Evolutionary conservation across 1,140 invertebrate genomes (phyloP).

Genomic region (Hylaeus anthracinus): DNA sequence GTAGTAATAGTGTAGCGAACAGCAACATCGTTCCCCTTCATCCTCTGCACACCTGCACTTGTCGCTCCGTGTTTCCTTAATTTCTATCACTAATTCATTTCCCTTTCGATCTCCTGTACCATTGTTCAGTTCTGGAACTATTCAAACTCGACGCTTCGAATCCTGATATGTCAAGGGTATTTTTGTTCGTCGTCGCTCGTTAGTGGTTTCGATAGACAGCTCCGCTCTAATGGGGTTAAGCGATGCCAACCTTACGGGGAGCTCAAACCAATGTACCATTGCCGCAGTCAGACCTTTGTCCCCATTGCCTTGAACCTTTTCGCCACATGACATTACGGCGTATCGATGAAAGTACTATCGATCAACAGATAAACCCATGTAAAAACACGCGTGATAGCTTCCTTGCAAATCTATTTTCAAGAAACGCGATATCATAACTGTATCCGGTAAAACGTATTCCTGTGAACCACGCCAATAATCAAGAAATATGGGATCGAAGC

Average conservation of each 20-base stretch:
- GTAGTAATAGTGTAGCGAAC: too few relatives aligned
- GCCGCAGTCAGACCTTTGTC: background rate
- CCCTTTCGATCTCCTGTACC: background rate
- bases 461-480: too few relatives aligned
- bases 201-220: background rate
- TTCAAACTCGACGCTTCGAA: slow-evolving; percentile 13
- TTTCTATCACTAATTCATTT: background rate
- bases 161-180: background rate
- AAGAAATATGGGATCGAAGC: too few relatives aligned
- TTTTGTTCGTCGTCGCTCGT: background rate
- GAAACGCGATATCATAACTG: too few relatives aligned
- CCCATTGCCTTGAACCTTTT: background rate
- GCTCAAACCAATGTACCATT: background rate
- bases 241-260: background rate
- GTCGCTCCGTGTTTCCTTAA: background rate
- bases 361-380: too few relatives aligned
- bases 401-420: too few relatives aligned
- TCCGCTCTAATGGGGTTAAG: background rate
- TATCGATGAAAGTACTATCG: background rate
- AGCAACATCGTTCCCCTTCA: too few relatives aligned
- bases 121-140: background rate
- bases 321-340: background rate
- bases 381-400: too few relatives aligned
- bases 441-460: too few relatives aligned
- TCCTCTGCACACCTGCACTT: background rate